Evolutionary conservation across 1,140 invertebrate species (phyloP).

Genomic region (Eubasilissa regina): DNA sequence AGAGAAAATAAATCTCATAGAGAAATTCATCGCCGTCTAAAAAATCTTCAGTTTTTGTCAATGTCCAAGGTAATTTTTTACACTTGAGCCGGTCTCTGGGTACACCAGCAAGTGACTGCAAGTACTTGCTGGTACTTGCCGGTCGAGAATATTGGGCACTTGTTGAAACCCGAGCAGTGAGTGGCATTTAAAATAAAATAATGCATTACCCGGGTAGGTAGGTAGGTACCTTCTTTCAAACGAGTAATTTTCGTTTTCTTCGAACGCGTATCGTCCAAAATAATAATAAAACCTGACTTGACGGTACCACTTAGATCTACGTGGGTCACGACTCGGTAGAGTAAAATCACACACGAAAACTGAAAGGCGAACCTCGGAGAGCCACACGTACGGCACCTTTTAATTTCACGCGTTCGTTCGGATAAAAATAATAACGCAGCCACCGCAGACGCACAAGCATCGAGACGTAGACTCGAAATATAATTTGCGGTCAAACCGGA

Average conservation of each 20-base stretch:
- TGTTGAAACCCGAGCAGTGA: no score
- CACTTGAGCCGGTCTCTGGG: no score
- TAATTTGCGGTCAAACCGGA: slow-evolving; percentile 30
- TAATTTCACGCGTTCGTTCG: slow-evolving; percentile 4
- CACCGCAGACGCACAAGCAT: slow-evolving; percentile 23
- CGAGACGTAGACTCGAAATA: neutral
- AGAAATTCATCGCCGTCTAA: no score
- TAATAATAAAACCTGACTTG: slow-evolving; percentile 9
- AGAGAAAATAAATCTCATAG: no score
- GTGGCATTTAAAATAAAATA: no score
- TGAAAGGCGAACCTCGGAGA: neutral
- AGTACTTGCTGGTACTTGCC: no score
- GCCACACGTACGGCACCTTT: neutral
- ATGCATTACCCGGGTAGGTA: no score
- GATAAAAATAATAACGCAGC: slow-evolving; percentile 14
- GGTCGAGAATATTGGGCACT: no score
- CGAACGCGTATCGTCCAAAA: neutral
- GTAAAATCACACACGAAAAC: slow-evolving; percentile 10
- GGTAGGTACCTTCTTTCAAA: no score
- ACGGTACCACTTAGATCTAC: slow-evolving; percentile 11
- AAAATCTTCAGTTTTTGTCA: no score
- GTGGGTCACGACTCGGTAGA: neutral
- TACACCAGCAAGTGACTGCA: no score
- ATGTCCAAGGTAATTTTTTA: no score
- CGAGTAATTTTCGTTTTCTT: neutral